Evolutionary conservation across 2,113 vertebrate species (phyloP), one percentile per base, ranked within the genome.

Genomic region (Poeciliopsis occidentalis): DNA sequence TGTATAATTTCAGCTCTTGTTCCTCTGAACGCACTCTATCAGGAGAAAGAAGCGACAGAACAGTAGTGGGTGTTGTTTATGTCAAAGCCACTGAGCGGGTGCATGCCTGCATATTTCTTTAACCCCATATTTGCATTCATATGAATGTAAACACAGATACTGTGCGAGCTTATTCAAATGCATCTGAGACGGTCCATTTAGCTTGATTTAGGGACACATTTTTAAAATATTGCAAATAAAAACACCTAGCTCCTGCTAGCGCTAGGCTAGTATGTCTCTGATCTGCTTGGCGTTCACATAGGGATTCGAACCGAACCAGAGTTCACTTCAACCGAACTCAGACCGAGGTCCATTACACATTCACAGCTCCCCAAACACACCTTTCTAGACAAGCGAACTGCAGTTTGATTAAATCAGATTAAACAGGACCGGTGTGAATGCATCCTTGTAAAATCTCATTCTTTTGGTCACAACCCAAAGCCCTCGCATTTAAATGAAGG

Each of bases 31-130:
- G 8, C 24, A 7, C 51, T 37, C 34, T n/a, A 8, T 57, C 51
- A 57, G 51, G 51, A 57, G 51, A 57, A n/a, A 57, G 19, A 57
- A n/a, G 51, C 24, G 22, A 57, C 51, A 10, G 19, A 8, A 57
- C 22, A n/a, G 22, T n/a, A 22, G 51, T 57, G 51, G 51, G 51
- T 57, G 62, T 31, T 71, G 54, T 80, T 75, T 26, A 51, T 69
- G 80, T 64, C 57, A 24, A 24, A 71, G 32, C 10, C 26, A 63
- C 41, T 6, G 27, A 61, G 51, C 51, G 51, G 22, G 22, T 32
- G 66, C 68, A 80, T 81, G 51, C 78, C 78, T 83, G 80, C 76
- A 87, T 86, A 77, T 57, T 57, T 57, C 22, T 57, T 22, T 47
- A 12, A 31, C 17, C 54, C 29, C 22, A 24, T 31, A 60, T 79